Percentiles rank a stretch among this genome's conserved stretches.
phyloP scores from a whole-genome alignment of 2,888 invertebrate genomes.

The Ophion costatus region DNA sequence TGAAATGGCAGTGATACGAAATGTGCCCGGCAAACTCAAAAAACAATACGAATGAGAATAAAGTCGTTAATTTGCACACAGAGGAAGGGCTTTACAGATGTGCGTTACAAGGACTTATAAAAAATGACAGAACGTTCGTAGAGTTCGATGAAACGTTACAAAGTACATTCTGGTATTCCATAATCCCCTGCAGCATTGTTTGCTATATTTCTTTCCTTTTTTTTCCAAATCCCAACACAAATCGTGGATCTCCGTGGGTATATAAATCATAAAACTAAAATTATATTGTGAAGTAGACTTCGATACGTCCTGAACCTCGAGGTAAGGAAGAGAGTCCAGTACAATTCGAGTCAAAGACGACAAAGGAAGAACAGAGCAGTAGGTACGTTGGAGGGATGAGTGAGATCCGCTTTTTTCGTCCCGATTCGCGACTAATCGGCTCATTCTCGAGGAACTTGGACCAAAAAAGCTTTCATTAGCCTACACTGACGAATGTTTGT shows the following conservation, averaged over 20 bases:
- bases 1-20: not conserved
- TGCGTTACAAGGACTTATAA: not conserved
- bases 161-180: constrained; percentile 53
- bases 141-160: constrained; percentile 33
- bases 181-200: constrained; percentile 59
- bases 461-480: constrained; percentile 52
- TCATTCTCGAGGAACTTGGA: constrained; percentile 58
- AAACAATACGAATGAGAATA: constrained; percentile 7
- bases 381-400: constrained; percentile 17
- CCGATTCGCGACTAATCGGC: constrained; percentile 43
- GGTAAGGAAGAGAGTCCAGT: not conserved
- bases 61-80: not conserved
- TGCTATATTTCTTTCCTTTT: not conserved
- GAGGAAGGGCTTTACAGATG: not conserved
- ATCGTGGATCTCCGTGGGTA: constrained; percentile 41
- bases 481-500: constrained; percentile 40
- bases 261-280: constrained; percentile 3
- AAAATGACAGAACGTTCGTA: not conserved
- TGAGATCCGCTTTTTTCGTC: constrained; percentile 7
- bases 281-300: not conserved
- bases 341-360: not conserved
- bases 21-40: not conserved
- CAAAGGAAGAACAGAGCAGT: not conserved
- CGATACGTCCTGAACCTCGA: constrained; percentile 3
- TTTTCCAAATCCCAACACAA: constrained; percentile 14